Evolutionary conservation across 2,888 invertebrate genomes (phyloP).

Genomic region (Hanleya hanleyi): DNA sequence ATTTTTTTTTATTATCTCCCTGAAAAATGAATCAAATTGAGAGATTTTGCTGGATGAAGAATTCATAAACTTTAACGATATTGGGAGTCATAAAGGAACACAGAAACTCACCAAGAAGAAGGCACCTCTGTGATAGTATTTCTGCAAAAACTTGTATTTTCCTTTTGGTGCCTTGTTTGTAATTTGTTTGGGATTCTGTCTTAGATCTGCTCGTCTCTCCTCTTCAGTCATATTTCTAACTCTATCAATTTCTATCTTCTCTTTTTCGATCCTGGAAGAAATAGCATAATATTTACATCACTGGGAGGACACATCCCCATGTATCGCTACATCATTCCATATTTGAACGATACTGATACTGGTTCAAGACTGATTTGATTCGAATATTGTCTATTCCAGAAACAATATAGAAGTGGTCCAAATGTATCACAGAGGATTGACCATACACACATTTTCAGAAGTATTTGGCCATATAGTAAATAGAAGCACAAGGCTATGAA

Average conservation of each 20-base stretch:
- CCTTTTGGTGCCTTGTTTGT: conserved; percentile 86
- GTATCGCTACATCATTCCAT: too few relatives aligned
- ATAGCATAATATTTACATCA: too few relatives aligned
- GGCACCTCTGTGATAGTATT: conserved; percentile 99
- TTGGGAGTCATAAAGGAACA: too few relatives aligned
- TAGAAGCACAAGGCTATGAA: too few relatives aligned
- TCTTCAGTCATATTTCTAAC: conserved; percentile 96
- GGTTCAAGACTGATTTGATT: too few relatives aligned
- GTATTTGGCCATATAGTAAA: too few relatives aligned
- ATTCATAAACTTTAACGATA: neutral
- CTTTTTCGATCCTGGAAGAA: conserved; percentile 83
- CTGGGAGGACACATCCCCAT: too few relatives aligned
- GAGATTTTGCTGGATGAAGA: neutral
- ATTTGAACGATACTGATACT: too few relatives aligned
- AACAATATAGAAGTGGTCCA: too few relatives aligned
- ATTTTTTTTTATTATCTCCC: neutral
- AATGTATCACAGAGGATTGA: too few relatives aligned
- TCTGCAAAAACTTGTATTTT: conserved; percentile 99
- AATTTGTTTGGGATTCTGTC: conserved; percentile 91
- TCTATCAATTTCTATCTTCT: conserved; percentile 90
- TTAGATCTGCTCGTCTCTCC: conserved; percentile 90
- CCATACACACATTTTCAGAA: too few relatives aligned
- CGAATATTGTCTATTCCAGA: too few relatives aligned
- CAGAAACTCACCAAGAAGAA: conserved; percentile 85
- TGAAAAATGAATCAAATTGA: neutral